phyloP scores from a whole-genome alignment of 2,113 vertebrate genomes.

The Halichoerus grypus region DNA sequence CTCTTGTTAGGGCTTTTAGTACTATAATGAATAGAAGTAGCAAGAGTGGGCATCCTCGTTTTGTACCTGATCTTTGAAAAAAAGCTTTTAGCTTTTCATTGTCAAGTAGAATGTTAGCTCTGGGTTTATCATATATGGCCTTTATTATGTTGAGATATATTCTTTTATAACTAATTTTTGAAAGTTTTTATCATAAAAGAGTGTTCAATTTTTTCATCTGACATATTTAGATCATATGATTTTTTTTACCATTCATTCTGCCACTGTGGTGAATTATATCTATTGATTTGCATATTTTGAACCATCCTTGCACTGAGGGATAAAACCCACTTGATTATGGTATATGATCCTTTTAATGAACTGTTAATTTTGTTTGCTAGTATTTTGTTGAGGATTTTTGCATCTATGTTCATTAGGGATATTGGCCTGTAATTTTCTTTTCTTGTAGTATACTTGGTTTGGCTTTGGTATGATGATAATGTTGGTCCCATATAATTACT shows the following conservation, averaged over 20 bases:
- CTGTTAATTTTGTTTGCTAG: not conserved
- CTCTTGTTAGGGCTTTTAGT: not conserved
- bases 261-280: not conserved
- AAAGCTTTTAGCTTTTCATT: not conserved
- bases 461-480: not conserved
- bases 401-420: not conserved
- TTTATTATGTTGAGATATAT: too few species aligned
- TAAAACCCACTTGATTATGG: not conserved
- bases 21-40: not conserved
- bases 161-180: not conserved
- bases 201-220: not conserved
- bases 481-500: not conserved
- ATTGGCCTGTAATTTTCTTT: not conserved
- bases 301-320: not conserved
- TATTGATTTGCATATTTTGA: not conserved
- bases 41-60: not conserved
- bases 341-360: not conserved
- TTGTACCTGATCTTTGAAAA: not conserved
- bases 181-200: not conserved
- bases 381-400: not conserved
- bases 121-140: too few species aligned
- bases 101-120: too few species aligned
- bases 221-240: not conserved
- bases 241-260: not conserved
- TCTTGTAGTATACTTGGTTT: not conserved